A percentile compares a stretch with the other conserved stretches of the same genome.
Evolutionary conservation across 1,140 invertebrate genomes (phyloP).

Genomic region (Zaprionus davidi): DNA sequence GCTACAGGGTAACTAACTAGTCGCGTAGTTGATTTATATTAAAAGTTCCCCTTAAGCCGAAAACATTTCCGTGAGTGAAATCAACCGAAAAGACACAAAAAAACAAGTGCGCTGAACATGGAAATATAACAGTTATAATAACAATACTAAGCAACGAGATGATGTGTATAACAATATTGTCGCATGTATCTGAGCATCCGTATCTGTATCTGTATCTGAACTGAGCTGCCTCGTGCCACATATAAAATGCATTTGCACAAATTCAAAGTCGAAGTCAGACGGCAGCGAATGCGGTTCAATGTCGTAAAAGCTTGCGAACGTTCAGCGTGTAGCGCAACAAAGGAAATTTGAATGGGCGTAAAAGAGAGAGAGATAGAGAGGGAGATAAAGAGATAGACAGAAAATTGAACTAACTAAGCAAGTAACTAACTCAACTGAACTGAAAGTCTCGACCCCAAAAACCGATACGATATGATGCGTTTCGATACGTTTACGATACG

Average conservation of each 20-base stretch:
- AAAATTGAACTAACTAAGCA: not conserved
- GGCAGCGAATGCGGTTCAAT: constrained; percentile 44
- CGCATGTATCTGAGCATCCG: not conserved
- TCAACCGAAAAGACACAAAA: constrained; percentile 24
- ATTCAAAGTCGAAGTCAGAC: constrained; percentile 49
- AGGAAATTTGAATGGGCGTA: not conserved
- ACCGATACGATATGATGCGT: constrained; percentile 52
- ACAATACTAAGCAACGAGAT: constrained; percentile 21
- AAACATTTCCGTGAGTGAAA: constrained; percentile 33
- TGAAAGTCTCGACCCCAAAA: constrained; percentile 6
- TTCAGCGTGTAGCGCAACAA: constrained; percentile 16
- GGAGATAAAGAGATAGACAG: not conserved
- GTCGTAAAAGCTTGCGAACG: constrained; percentile 27
- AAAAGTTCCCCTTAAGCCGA: not conserved
- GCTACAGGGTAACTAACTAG: not conserved
- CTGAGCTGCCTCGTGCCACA: constrained; percentile 11
- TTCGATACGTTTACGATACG: constrained; percentile 42
- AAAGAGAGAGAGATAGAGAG: not conserved
- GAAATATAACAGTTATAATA: constrained; percentile 19
- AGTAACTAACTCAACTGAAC: not conserved
- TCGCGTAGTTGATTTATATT: not conserved
- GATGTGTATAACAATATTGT: constrained; percentile 4
- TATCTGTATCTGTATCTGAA: not conserved
- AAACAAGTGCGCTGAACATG: constrained; percentile 3
- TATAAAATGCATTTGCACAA: constrained; percentile 47